Base-by-base conservation (phyloP, 2,888 invertebrate species). In the Brachyptera risi region DNA sequence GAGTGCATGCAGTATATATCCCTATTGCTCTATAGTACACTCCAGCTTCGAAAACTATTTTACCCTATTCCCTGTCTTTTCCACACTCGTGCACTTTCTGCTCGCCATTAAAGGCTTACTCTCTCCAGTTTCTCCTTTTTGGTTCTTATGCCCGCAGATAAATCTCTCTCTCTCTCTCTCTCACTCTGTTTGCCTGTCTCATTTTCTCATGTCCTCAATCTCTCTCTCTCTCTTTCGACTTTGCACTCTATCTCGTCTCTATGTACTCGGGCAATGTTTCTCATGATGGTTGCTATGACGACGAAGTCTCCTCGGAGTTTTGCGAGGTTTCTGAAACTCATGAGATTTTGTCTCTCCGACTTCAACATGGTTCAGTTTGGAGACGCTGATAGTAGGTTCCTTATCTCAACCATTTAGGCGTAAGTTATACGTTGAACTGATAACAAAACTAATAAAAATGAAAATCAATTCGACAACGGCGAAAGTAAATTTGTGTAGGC, bases 61-160 rank as follows among this genome's bases (percentile, higher is more conserved):
- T 31, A 31, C 31, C 7, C 11, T 31, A 5, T 31, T 31, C 21
- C 47, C 9, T 21, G 24, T 38, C 42, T 19, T 47, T 47, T 47
- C 47, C 47, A 47, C 47, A 21, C 47, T 47, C 47, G n/a, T 47
- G 47, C 47, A 47, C 47, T 47, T 47, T 47, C 47, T 47, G 47
- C 24, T 24, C 19, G 24, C 47, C 47, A 47, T 47, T 47, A 47
- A 47, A 47, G 47, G 47, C 47, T 47, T 47, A 47, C 24, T 24
- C 47, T 23, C 23, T 21, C 47, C 24, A n/a, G 23, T 47, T n/a
- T 21, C 47, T 47, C n/a, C n/a, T n/a, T n/a, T 47, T 24, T 47
- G n/a, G 47, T 24, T 47, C 47, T 47, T 24, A 23, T n/a, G 47
- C 42, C 17, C 21, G 7, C 19, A 24, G 47, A 17, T 24, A 47